Base-by-base conservation (phyloP, 2,113 vertebrate genomes). In the Paradoxurus hermaphroditus region DNA sequence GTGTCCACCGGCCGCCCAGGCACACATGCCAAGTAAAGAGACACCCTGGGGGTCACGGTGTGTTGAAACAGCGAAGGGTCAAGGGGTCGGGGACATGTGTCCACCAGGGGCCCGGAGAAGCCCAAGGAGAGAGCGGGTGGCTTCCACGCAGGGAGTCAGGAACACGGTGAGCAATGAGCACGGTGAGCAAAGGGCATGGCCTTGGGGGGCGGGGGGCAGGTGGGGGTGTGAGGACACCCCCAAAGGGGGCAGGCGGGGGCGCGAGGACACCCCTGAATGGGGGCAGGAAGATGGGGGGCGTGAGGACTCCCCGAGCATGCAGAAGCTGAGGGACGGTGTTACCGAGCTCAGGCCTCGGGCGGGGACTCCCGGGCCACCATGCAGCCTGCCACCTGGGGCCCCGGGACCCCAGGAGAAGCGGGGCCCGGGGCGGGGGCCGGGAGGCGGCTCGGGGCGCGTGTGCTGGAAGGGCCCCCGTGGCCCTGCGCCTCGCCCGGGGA, bases 401-500 rank as follows among this genome's bases (percentile, higher is more conserved):
- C 31, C 79, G 44, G n/a, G 44, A 79, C 67, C 77, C 5, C 3
- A n/a, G 4, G 10, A 72, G 29, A 44, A 49, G 67, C 21, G 12
- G 34, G 4, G 23, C 39, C 63, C 46, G n/a, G n/a, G n/a, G n/a
- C n/a, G n/a, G n/a, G 4, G 4, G 9, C 59, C 67, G 12, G 49
- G 34, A 84, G 78, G 78, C 87, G 7, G 53, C n/a, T 19, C 19
- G 0, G 0, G 2, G 25, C 49, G 68, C 44, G 16, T 12, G 5
- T 8, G 8, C 29, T 4, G 1, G 12, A 18, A 31, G 75, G 3
- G n/a, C 99, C 98, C 98, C 44, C 97, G 59, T 98, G 21, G 78
- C 99, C 99, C 82, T 96, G 1, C 4, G 0, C 68, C 93, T 94
- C 95, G 99, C 99, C 99, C 90, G 99, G 92, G 93, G 99, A 77